Conservation (phyloP, 2,888 invertebrate genomes). For the Oxyscelio sp. region DNA sequence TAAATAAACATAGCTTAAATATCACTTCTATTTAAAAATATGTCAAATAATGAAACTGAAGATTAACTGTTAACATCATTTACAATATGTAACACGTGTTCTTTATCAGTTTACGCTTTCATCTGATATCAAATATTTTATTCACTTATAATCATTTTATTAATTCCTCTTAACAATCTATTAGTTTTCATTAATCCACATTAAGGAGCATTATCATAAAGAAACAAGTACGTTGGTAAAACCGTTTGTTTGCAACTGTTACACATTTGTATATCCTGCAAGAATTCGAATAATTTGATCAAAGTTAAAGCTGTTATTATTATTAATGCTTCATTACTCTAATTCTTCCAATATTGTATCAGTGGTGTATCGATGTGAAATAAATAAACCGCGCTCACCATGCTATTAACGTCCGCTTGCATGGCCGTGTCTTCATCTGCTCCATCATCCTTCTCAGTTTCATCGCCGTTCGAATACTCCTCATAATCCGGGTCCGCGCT, state of each 20-base stretch:
- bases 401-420: conserved; percentile 84
- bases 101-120: conserved; percentile 43
- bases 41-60: conserved; percentile 41
- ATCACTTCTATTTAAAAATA: conserved; percentile 36
- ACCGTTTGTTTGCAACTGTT: neutral
- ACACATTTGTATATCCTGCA: no score
- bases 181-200: neutral
- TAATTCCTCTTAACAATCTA: no score
- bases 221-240: neutral
- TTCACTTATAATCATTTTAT: neutral
- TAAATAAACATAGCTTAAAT: conserved; percentile 54
- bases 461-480: conserved; percentile 81
- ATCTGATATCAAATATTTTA: conserved; percentile 19
- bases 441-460: conserved; percentile 81
- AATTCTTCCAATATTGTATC: neutral
- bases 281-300: no score
- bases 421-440: conserved; percentile 80
- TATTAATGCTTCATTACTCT: neutral
- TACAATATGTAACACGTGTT: conserved; percentile 32
- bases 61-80: conserved; percentile 59
- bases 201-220: conserved; percentile 1
- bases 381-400: conserved; percentile 79
- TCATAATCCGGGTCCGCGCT: conserved; percentile 85
- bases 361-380: neutral
- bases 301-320: neutral